Evolutionary conservation across 2,888 invertebrate species (phyloP).

Genomic region (Harpalus rufipes): DNA sequence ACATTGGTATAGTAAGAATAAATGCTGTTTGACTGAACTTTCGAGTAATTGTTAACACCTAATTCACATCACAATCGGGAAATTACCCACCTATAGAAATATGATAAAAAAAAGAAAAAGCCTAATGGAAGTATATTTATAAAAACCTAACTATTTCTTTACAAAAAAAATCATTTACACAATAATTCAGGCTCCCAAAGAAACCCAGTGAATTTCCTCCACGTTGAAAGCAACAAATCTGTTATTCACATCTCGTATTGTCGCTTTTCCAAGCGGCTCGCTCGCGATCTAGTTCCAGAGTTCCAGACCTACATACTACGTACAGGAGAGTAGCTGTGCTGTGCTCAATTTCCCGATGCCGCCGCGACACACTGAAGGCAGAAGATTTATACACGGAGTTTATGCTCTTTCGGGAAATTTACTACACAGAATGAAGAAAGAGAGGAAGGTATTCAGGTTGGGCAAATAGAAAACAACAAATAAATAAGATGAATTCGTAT

Average conservation of each 20-base stretch:
- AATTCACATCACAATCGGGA: too few relatives aligned
- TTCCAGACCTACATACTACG: neutral
- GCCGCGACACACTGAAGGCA: neutral
- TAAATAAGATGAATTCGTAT: neutral
- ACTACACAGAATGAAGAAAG: neutral
- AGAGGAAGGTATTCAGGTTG: neutral
- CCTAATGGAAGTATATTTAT: too few relatives aligned
- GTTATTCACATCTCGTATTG: constrained; percentile 10
- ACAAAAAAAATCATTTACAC: too few relatives aligned
- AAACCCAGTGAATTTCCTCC: neutral
- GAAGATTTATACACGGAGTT: neutral
- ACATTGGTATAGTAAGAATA: too few relatives aligned
- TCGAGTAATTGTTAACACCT: too few relatives aligned
- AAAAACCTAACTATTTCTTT: too few relatives aligned
- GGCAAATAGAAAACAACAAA: neutral
- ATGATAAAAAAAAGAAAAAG: too few relatives aligned
- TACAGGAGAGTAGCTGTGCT: neutral
- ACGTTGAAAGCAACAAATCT: neutral
- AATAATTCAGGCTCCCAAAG: neutral
- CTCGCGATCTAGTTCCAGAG: neutral
- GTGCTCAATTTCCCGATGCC: neutral
- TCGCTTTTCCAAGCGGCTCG: constrained; percentile 17
- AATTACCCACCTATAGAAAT: too few relatives aligned
- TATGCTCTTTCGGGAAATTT: neutral
- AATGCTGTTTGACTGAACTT: too few relatives aligned